phyloP scores from a whole-genome alignment of 2,888 invertebrate genomes.

The Limnephilus marmoratus region DNA sequence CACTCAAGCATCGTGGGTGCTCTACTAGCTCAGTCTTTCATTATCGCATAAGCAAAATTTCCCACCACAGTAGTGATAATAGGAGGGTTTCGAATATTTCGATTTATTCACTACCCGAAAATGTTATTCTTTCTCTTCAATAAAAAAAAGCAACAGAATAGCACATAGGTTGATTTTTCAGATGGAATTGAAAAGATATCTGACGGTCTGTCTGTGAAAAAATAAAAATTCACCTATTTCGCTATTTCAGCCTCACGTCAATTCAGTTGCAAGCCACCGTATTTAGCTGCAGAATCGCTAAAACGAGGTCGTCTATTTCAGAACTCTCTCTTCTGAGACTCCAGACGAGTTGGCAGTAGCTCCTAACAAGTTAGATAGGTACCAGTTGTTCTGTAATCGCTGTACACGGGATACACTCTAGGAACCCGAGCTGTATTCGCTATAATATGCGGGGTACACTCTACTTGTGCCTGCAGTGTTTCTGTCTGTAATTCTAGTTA shows the following conservation, averaged over 20 bases:
- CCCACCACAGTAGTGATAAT: too few relatives aligned
- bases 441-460: background rate
- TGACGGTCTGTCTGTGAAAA: too few relatives aligned
- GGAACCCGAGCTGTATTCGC: background rate
- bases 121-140: too few relatives aligned
- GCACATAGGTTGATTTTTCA: too few relatives aligned
- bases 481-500: background rate
- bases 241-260: background rate
- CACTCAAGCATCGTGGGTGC: too few relatives aligned
- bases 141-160: too few relatives aligned
- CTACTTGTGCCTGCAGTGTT: background rate
- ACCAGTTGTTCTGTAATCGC: background rate
- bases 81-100: too few relatives aligned
- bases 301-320: background rate
- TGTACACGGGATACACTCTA: background rate
- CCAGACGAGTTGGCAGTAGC: background rate
- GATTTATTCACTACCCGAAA: too few relatives aligned
- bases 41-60: too few relatives aligned
- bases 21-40: too few relatives aligned
- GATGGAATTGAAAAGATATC: too few relatives aligned
- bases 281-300: background rate
- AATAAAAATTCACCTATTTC: background rate
- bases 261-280: background rate
- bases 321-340: background rate
- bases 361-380: background rate